These are phyloP conservation scores for Chaenocephalus aceratus DNA, from an alignment of 2,113 vertebrate species.

Conservation along the genomic window DNA sequence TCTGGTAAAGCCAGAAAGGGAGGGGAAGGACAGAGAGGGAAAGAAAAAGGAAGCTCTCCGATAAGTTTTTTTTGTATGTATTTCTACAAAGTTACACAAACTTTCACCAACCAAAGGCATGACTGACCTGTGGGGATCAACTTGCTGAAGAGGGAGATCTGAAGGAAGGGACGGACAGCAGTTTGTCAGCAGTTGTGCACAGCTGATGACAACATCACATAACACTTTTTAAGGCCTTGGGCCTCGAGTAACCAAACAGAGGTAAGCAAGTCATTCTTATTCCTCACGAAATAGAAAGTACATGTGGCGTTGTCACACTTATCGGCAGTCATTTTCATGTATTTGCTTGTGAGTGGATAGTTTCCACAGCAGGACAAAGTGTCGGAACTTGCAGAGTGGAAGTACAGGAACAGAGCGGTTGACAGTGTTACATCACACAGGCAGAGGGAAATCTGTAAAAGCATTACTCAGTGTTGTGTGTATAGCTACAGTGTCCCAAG, in stretches of 20 bases:
- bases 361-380: constrained; percentile 32
- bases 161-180: constrained; percentile 51
- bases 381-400: constrained; percentile 31
- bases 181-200: constrained; percentile 54
- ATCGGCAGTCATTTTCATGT: not conserved
- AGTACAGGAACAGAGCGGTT: constrained; percentile 47
- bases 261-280: constrained; percentile 65
- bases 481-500: not conserved
- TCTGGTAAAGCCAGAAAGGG: constrained; percentile 71
- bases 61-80: constrained; percentile 71
- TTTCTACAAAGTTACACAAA: constrained; percentile 70
- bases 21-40: constrained; percentile 69
- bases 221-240: constrained; percentile 76
- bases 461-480: constrained; percentile 3
- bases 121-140: constrained; percentile 10
- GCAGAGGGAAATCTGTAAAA: constrained; percentile 8
- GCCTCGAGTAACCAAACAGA: constrained; percentile 74
- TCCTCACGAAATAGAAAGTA: constrained; percentile 18
- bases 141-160: constrained; percentile 42
- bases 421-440: constrained; percentile 44
- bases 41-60: constrained; percentile 82
- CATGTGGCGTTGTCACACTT: not conserved
- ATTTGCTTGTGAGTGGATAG: constrained; percentile 22
- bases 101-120: constrained; percentile 40
- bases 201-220: constrained; percentile 80